Base-by-base conservation (phyloP, 2,888 invertebrate species). In the Brenthis ino region DNA sequence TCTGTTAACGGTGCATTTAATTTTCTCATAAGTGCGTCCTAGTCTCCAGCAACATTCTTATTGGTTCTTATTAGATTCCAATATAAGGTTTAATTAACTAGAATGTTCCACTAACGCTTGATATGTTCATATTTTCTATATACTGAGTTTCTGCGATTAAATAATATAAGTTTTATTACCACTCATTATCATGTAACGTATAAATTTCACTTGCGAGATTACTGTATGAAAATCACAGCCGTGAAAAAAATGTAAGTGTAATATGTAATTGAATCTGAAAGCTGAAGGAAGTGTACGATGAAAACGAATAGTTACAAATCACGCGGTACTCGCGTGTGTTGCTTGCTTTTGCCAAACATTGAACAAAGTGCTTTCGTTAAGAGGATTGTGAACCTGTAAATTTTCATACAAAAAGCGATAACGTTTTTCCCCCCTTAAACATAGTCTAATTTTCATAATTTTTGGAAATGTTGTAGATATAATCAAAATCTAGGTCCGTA, bases 301-400 rank as follows among this genome's bases (percentile, higher is more conserved):
- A 47, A 53, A 43, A 58, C 51, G 65, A 53, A 58, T 13, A 14
- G 54, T 60, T 53, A 47, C 20, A 33, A 48, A 55, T 33, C 60
- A 66, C 60, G 66, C 66, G 66, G 54, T 60, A 48, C 48, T 60
- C 54, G 66, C 55, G 53, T 55, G 58, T 60, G 57, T 47, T 58
- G 54, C 54, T 66, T 58, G 58, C 43, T 60, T 48, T 66, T 66
- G 54, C 54, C 47, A 28, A 60, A 58, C 57, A n/a, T 48, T 54
- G 53, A 54, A 48, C 47, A 48, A 50, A 58, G 53, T 48, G 60
- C 48, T 66, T 66, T 66, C 53, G 20, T 55, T 48, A n/a, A n/a
- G n/a, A n/a, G n/a, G n/a, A n/a, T n/a, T n/a, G n/a, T n/a, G n/a
- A n/a, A n/a, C n/a, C n/a, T n/a, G n/a, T n/a, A n/a, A n/a, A n/a